Evolutionary conservation across 2,797 vertebrate genomes (phyloP), one percentile per base, ranked within the genome.

Genomic region (Coracias cyanogaster): DNA sequence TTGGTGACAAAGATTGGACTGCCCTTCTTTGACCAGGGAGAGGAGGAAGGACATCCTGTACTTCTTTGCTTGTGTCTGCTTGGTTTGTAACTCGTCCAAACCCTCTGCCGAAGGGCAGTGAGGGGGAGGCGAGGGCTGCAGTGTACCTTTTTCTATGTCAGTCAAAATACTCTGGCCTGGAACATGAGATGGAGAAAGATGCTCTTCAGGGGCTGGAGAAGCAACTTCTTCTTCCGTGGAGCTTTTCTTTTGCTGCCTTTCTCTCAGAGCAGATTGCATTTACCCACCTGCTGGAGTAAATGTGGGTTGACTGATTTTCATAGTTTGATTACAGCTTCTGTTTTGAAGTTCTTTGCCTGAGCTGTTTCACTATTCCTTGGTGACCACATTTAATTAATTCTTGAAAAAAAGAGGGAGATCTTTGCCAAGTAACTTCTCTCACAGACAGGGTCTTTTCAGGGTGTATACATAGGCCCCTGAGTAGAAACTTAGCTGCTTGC

Each of bases 311-410:
- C 58, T 39, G 60, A 86, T 84, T 72, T 89, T 86, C 11, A 3
- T 46, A 61, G 64, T 91, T 87, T 94, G 71, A 91, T 74, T 94
- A 89, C 81, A 93, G 35, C n/a, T 67, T 89, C 67, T 82, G 57
- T 49, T 94, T 67, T 65, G 37, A 91, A 91, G 60, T 46, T 89
- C 45, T 82, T 86, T 57, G 66, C 39, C 73, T 52, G 82, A 94
- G 60, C 17, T 89, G 12, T 78, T 92, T 91, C 54, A 72, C 43
- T 39, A 48, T 70, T 82, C 67, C 60, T 94, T 71, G 48, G 88
- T 82, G 77, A 57, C 26, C 52, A 54, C 18, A 52, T 84, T 71
- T 82, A 96, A 93, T 84, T 91, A 90, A 94, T 86, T 82, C 55
- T 64, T 66, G 14, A 25, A 93, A 78, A 46, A 45, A 51, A 33